phyloP scores from a whole-genome alignment of 2,797 vertebrate genomes.

The Poecilia picta region DNA sequence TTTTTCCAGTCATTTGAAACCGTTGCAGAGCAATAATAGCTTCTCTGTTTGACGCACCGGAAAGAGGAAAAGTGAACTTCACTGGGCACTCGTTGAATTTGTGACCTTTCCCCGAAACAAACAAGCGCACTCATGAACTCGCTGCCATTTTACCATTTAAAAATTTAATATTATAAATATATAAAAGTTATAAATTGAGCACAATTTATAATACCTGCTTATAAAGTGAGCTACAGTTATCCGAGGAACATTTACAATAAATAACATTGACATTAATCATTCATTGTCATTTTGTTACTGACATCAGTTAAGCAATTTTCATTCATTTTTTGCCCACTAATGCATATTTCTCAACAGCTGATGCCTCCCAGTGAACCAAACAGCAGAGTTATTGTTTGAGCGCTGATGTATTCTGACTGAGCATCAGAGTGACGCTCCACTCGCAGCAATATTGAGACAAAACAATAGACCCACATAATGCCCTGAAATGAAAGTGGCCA shows the following conservation, averaged over 20 bases:
- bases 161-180: neutral
- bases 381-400: constrained; percentile 51
- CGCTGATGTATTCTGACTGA: constrained; percentile 52
- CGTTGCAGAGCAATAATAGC: constrained; percentile 45
- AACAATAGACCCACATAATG: constrained; percentile 74
- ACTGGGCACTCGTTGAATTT: constrained; percentile 18
- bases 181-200: neutral
- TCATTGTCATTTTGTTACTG: constrained; percentile 13
- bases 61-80: constrained; percentile 72
- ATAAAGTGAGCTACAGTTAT: neutral
- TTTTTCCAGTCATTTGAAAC: constrained; percentile 34
- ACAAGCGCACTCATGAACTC: neutral
- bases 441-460: constrained; percentile 63
- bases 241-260: neutral
- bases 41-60: constrained; percentile 61
- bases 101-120: constrained; percentile 15
- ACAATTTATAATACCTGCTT: neutral
- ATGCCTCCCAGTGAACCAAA: constrained; percentile 39
- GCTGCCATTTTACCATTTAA: neutral
- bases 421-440: constrained; percentile 47
- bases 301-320: constrained; percentile 20
- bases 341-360: constrained; percentile 32
- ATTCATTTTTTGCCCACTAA: constrained; percentile 42
- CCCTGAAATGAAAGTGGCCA: constrained; percentile 71
- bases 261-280: constrained; percentile 20